A percentile compares a stretch with the other conserved stretches of the same genome.
These are phyloP conservation scores for Fistularia tabacaria DNA, from an alignment of 2,797 vertebrate genomes.

Conservation along the genomic window DNA sequence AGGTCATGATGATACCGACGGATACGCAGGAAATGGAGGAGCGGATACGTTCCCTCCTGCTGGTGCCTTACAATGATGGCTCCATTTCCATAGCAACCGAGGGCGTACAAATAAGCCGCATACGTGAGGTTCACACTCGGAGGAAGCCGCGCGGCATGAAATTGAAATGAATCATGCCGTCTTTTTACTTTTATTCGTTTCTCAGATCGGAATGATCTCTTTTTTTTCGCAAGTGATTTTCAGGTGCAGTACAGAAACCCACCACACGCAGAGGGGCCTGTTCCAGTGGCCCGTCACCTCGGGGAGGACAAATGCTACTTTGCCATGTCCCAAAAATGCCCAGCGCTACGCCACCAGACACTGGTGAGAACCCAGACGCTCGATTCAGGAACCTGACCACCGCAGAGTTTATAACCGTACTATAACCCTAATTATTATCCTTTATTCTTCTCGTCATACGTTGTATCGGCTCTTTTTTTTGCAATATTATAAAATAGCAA, in stretches of 20 bases:
- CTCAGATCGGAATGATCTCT: no score
- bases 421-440: not conserved
- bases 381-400: not conserved
- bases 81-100: conserved; percentile 37
- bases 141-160: not conserved
- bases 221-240: conserved; percentile 40
- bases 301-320: conserved; percentile 37
- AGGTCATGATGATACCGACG: conserved; percentile 39
- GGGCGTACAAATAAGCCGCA: conserved; percentile 63
- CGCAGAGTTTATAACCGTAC: not conserved
- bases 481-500: no score
- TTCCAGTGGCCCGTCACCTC: conserved; percentile 67
- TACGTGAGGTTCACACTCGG: conserved; percentile 52
- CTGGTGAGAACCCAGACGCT: conserved; percentile 58
- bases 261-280: conserved; percentile 60
- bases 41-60: conserved; percentile 50
- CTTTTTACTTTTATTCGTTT: not conserved
- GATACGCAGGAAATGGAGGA: conserved; percentile 44
- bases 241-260: conserved; percentile 46
- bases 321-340: conserved; percentile 58
- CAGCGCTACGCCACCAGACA: conserved; percentile 33
- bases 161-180: no score
- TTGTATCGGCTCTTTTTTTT: no score
- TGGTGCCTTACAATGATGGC: conserved; percentile 37
- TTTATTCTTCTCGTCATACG: not conserved